Evolutionary conservation across 2,888 invertebrate genomes (phyloP), one percentile per base, ranked within the genome.

Genomic region (Drosophila rellima): DNA sequence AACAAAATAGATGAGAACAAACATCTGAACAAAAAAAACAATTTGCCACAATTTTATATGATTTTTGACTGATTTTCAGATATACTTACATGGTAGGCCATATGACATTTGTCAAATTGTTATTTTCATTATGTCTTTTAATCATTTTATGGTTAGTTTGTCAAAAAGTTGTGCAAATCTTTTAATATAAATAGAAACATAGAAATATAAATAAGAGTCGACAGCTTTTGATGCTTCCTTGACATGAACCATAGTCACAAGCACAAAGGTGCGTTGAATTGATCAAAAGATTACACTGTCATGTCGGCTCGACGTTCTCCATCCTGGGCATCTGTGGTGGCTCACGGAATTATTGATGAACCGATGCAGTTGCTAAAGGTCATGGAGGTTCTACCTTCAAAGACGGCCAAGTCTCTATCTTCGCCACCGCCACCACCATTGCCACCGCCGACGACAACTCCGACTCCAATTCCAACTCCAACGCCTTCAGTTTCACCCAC

Each of bases 241-340:
- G 13, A 20, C 13, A 11, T 7, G 20, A 42, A 7, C 13, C 40
- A 15, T 35, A 4, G n/a, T 13, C 13, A 35, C 13, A 35, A 35
- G n/a, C 6, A 42, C 8, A 7, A 5, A 29, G 17, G n/a, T 17
- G 18, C 13, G 13, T n/a, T 2, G 13, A 18, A 3, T 37, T n/a
- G 18, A 23, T 35, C n/a, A 6, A 17, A 47, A 31, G 44, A 3
- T 29, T 42, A 8, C 18, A 33, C 11, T 1, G 2, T 13, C 20
- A 69, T 70, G 70, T 33, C 67, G 7, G 2, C 33, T 2, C 18
- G 18, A 8, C 35, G 40, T n/a, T 11, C 67, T 0, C 51, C 39
- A 0, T 64, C 75, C 0, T 75, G 64, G 61, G 68, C 75, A 10
- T 35, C 55, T 15, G 72, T 76, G 37, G 72, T 76, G 31, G 56